Base-by-base conservation (phyloP, 1,140 invertebrate species). In the Lutraria rhynchaena region DNA sequence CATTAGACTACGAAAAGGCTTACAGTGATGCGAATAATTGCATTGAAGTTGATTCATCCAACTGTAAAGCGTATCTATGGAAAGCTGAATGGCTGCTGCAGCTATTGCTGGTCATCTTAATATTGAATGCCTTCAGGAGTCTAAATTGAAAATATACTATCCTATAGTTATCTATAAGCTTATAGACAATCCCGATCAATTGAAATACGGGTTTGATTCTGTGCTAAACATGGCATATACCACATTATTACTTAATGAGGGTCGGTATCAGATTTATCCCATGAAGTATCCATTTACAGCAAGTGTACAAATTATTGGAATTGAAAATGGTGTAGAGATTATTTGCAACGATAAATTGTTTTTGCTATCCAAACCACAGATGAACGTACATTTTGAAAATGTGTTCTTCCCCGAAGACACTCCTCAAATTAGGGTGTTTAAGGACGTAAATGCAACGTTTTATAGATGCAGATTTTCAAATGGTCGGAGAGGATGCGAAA, bases 71-170 rank as follows among this genome's bases (percentile, higher is more conserved):
- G 15, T 70, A 70, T 53, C 53, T 41, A 29, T 70, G 67, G 67
- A 70, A 70, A 35, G 67, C 67, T 1, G 67, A 11, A 22, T 70
- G 31, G 67, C 67, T n/a, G 67, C 67, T 31, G 67, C 67, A 31
- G 24, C 44, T 22, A 22, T 51, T 49, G 67, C 67, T 35, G 67
- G 67, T 19, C 33, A 53, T 33, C 9, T 51, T 11, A 53, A 70
- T 27, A 70, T 31, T 1, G 3, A 70, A 2, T 70, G 67, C 22
- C 35, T 70, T 31, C 13, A 51, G 19, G 67, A 70, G 33, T 33
- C 37, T 29, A 70, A 44, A 41, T 51, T 70, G 67, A 70, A 55
- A 53, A 53, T 70, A 51, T n/a, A 49, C 19, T 70, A 70, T 29
- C 67, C 67, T 19, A 46, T 70, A 9, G 41, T 53, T 3, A 51